Conservation (phyloP, 2,797 vertebrate species). For the Sternarchorhynchus goeldii region DNA sequence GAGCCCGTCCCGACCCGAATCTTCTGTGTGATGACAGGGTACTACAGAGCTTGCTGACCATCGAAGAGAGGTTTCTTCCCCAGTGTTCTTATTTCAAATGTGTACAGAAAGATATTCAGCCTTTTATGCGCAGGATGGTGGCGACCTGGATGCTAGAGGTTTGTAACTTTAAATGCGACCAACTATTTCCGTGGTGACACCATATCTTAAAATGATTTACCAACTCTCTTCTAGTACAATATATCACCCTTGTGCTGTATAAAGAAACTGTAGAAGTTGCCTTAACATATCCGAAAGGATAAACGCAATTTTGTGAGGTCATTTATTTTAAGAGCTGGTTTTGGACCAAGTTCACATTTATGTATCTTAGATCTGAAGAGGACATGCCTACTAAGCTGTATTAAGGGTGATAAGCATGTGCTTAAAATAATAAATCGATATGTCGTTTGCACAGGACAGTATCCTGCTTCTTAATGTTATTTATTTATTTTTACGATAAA, state of each 20-base stretch:
- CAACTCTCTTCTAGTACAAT: conserved; percentile 43
- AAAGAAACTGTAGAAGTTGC: conserved; percentile 23
- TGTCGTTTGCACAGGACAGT: conserved; percentile 42
- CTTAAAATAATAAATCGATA: background rate
- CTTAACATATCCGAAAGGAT: conserved; percentile 50
- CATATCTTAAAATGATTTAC: conserved; percentile 57
- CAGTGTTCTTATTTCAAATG: conserved; percentile 94
- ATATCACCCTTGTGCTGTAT: conserved; percentile 44
- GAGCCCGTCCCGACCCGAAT: conserved; percentile 86
- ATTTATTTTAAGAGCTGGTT: conserved; percentile 56
- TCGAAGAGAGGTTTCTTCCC: conserved; percentile 93
- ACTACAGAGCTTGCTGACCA: conserved; percentile 88
- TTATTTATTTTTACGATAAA: conserved; percentile 71
- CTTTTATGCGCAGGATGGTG: conserved; percentile 94
- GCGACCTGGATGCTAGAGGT: conserved; percentile 99
- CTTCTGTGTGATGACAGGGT: conserved; percentile 90
- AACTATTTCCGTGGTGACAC: conserved; percentile 65
- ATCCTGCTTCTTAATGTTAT: conserved; percentile 61
- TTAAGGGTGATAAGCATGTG: conserved; percentile 24
- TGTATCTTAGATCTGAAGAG: conserved; percentile 49
- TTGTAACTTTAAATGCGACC: conserved; percentile 49
- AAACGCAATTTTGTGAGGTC: conserved; percentile 52
- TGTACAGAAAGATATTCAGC: conserved; percentile 94
- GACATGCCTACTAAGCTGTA: conserved; percentile 38
- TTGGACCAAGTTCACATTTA: conserved; percentile 56